Evolutionary conservation across 2,113 vertebrate genomes (phyloP).

Genomic region (Chamaea fasciata): DNA sequence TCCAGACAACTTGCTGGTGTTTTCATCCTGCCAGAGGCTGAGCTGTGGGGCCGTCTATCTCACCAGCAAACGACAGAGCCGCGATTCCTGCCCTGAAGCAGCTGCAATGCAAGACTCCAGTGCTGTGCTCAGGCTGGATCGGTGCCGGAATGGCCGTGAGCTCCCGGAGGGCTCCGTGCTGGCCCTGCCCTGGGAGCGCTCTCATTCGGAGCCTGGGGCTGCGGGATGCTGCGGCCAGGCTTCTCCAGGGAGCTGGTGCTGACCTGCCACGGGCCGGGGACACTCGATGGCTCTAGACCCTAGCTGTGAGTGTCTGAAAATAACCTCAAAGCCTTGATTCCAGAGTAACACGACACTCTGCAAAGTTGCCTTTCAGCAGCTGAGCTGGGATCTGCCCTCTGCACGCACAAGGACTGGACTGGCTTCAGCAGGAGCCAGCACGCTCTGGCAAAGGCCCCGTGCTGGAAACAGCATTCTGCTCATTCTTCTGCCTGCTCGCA

Average conservation of each 20-base stretch:
- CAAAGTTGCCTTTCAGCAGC: not conserved
- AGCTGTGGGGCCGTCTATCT: not conserved
- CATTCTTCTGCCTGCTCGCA: rapidly evolving
- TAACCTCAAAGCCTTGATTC: not conserved
- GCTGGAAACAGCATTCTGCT: not conserved
- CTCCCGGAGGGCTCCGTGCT: not conserved
- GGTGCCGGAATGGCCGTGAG: rapidly evolving
- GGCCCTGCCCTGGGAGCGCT: rapidly evolving
- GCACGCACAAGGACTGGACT: not conserved
- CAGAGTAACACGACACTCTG: not conserved
- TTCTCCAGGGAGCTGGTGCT: not conserved
- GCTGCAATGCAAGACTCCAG: not conserved
- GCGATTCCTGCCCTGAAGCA: not conserved
- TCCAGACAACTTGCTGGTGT: not conserved
- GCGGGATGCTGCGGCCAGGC: not conserved
- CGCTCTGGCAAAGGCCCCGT: not conserved
- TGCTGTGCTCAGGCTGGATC: not conserved
- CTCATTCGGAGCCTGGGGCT: rapidly evolving
- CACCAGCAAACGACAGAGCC: not conserved
- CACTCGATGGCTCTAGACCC: not conserved
- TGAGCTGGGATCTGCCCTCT: not conserved
- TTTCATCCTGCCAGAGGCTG: not conserved
- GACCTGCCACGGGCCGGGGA: not conserved
- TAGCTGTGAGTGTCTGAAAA: not conserved
- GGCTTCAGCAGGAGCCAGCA: not conserved